Percentiles rank a stretch among this genome's conserved stretches.
Conservation (phyloP, 92 coral and sea anemone genomes). For the Virgularia gustaviana region DNA sequence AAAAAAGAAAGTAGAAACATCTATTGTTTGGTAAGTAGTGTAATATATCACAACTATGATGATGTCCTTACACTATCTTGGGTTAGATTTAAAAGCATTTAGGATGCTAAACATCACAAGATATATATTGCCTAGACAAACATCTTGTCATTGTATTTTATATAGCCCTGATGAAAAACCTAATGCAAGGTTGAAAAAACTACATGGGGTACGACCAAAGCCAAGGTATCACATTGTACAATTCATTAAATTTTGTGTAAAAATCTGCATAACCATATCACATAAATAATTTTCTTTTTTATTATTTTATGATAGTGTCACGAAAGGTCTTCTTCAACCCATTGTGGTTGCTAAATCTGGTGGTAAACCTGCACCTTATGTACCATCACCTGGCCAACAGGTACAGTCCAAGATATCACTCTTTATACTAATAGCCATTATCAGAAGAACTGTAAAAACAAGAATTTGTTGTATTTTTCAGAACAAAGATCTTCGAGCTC, state of each 20-base stretch:
- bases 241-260: neutral
- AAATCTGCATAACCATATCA: neutral
- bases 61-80: too few species aligned
- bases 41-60: too few species aligned
- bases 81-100: too few species aligned
- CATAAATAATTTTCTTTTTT: neutral
- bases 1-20: conserved; percentile 35
- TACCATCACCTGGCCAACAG: conserved; percentile 99
- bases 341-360: conserved; percentile 83
- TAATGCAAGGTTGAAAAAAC: conserved; percentile 16
- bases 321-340: conserved; percentile 81
- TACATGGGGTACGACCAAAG: conserved; percentile 14
- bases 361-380: conserved; percentile 83
- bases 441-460: neutral
- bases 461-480: conserved; percentile 11
- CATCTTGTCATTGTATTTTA: neutral
- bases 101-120: too few species aligned
- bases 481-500: conserved; percentile 76
- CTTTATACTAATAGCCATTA: neutral
- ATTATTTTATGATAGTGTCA: conserved; percentile 34
- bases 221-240: neutral
- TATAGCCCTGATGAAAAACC: conserved; percentile 32
- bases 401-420: conserved; percentile 25
- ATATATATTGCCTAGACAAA: too few species aligned
- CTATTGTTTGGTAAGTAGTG: too few species aligned